Evolutionary conservation across 2,797 vertebrate species (phyloP).

Genomic region (Kryptopterus vitreolus): DNA sequence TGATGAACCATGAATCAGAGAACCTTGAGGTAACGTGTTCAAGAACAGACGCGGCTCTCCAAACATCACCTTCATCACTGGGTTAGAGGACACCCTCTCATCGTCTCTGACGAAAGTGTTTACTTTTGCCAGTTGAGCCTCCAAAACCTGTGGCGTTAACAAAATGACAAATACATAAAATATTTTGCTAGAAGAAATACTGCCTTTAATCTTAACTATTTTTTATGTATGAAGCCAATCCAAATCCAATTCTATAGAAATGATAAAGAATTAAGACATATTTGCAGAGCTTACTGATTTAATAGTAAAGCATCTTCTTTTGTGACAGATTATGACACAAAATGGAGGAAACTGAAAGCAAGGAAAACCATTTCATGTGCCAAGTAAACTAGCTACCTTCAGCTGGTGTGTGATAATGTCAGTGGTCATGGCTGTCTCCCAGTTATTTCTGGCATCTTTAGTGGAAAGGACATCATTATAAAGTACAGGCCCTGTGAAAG

Average conservation of each 20-base stretch:
- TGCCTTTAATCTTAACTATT: neutral
- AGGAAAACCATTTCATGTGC: neutral
- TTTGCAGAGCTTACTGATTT: neutral
- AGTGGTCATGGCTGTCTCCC: slow-evolving; percentile 77
- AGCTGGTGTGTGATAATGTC: slow-evolving; percentile 75
- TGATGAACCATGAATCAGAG: slow-evolving; percentile 77
- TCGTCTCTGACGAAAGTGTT: slow-evolving; percentile 78
- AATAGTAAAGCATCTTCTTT: neutral
- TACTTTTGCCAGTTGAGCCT: slow-evolving; percentile 73
- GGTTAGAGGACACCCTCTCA: slow-evolving; percentile 81
- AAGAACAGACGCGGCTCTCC: slow-evolving; percentile 81
- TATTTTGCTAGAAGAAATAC: neutral
- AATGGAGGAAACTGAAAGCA: neutral
- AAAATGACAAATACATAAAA: neutral
- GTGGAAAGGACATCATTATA: slow-evolving; percentile 73
- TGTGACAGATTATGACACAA: neutral
- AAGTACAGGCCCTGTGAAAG: slow-evolving; percentile 68
- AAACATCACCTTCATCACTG: slow-evolving; percentile 81
- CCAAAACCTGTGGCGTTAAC: slow-evolving; percentile 69
- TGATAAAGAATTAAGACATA: neutral
- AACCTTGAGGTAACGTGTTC: slow-evolving; percentile 70
- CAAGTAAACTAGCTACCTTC: slow-evolving; percentile 69
- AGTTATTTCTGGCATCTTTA: slow-evolving; percentile 80
- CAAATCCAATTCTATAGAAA: neutral
- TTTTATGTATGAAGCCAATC: neutral